Evolutionary conservation across 2,113 vertebrate species (phyloP).

Genomic region (Cynopterus brachyotis): DNA sequence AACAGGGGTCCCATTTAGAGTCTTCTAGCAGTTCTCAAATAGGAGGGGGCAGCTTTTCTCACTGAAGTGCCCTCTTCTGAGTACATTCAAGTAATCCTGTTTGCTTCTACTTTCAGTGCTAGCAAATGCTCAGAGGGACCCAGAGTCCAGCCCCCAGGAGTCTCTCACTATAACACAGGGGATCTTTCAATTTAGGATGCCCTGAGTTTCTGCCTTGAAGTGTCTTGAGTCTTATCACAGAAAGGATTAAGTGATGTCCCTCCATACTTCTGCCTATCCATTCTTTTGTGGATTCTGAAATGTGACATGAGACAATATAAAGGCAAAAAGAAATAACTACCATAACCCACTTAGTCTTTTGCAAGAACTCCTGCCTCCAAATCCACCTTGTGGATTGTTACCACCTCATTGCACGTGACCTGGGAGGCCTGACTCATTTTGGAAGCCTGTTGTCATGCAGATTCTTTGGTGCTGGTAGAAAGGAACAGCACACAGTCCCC

Average conservation of each 20-base stretch:
- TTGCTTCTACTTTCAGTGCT: constrained; percentile 74
- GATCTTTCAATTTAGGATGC: too few species aligned
- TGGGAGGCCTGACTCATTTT: background rate
- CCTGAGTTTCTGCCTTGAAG: background rate
- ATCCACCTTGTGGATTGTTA: background rate
- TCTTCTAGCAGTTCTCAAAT: constrained; percentile 74
- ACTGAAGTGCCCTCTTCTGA: constrained; percentile 78
- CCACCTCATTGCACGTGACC: background rate
- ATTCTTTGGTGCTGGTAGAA: background rate
- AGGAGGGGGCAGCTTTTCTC: constrained; percentile 76
- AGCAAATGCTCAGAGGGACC: constrained; percentile 75
- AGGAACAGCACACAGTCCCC: background rate
- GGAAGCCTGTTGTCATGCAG: too few species aligned
- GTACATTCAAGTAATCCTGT: constrained; percentile 77
- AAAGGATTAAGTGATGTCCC: background rate
- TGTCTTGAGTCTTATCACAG: background rate
- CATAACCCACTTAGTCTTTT: background rate
- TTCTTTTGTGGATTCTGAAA: background rate
- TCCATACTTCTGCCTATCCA: background rate
- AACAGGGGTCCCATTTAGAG: constrained; percentile 82
- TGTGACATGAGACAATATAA: background rate
- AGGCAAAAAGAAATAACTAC: background rate
- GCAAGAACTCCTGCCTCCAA: too few species aligned
- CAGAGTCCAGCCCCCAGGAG: constrained; percentile 6
- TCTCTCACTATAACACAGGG: background rate